Conservation (phyloP, 2,888 invertebrate species). For the Chrysotoxum bicinctum region DNA sequence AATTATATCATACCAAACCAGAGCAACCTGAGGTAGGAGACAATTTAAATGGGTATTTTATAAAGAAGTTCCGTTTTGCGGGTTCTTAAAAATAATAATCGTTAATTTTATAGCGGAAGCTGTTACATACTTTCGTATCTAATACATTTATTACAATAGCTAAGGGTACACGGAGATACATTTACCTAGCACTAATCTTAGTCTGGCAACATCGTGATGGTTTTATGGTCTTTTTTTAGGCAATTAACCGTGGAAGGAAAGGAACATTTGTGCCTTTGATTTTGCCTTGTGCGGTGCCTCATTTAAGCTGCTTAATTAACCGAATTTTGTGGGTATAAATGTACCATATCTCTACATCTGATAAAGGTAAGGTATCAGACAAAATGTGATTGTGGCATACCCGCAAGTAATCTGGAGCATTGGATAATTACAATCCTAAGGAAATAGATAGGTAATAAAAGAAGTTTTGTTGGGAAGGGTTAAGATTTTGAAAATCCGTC, state of each 20-base stretch:
- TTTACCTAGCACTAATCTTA: not conserved
- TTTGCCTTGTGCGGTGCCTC: not conserved
- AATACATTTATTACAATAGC: not conserved
- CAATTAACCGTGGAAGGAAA: conserved; percentile 11
- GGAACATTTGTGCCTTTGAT: not conserved
- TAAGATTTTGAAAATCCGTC: too few species aligned
- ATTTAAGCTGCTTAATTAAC: conserved; percentile 18
- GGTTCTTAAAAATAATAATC: not conserved
- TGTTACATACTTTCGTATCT: not conserved
- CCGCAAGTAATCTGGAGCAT: not conserved
- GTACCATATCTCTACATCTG: not conserved
- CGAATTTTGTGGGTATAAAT: not conserved
- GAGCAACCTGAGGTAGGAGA: too few species aligned
- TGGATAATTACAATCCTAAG: not conserved
- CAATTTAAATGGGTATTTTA: not conserved
- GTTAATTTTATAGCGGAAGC: conserved; percentile 11
- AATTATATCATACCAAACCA: not conserved
- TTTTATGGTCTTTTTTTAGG: not conserved
- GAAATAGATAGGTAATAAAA: not conserved
- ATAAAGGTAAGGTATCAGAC: conserved; percentile 1
- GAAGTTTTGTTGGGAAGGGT: not conserved
- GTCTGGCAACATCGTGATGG: not conserved
- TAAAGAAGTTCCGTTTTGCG: not conserved
- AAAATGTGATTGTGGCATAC: not conserved
- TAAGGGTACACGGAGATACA: not conserved